phyloP scores from a whole-genome alignment of 2,888 invertebrate species.

The Endotricha flammealis region DNA sequence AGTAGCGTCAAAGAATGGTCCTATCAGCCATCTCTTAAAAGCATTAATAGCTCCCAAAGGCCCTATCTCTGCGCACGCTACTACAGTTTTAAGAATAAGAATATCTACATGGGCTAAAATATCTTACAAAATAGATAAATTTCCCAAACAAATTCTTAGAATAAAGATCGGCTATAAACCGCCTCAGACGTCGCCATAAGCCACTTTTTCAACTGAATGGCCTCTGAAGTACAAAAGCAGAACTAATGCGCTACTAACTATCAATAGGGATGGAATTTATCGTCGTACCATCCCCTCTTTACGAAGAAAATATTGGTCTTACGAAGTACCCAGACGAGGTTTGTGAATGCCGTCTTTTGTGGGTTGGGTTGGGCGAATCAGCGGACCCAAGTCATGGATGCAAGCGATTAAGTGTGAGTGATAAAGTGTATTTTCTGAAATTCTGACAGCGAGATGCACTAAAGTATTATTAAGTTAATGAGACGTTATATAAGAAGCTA shows the following conservation, averaged over 20 bases:
- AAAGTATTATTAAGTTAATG: no score
- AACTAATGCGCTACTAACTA: constrained; percentile 73
- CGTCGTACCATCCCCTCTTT: constrained; percentile 59
- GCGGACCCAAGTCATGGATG: constrained; percentile 22
- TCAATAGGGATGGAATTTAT: constrained; percentile 73
- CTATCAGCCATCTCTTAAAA: no score
- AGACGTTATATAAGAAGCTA: no score
- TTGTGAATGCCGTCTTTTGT: constrained; percentile 65
- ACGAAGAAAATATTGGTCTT: constrained; percentile 74
- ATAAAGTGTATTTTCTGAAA: no score
- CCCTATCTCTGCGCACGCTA: no score
- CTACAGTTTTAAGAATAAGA: no score
- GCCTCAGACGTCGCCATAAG: constrained; percentile 34
- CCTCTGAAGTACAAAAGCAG: constrained; percentile 57
- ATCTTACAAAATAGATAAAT: no score
- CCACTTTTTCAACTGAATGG: constrained; percentile 65
- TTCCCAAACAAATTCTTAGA: constrained; percentile 8
- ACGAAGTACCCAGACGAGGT: constrained; percentile 70
- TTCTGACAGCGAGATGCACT: no score
- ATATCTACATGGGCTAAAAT: neutral
- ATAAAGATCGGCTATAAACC: constrained; percentile 35
- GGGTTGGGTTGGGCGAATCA: constrained; percentile 28
- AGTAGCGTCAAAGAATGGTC: no score
- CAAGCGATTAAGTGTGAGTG: constrained; percentile 12
- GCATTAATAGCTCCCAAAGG: no score